These are phyloP conservation scores for Opisthocomus hoazin DNA, from an alignment of 2,113 vertebrate species.

Conservation along the genomic window DNA sequence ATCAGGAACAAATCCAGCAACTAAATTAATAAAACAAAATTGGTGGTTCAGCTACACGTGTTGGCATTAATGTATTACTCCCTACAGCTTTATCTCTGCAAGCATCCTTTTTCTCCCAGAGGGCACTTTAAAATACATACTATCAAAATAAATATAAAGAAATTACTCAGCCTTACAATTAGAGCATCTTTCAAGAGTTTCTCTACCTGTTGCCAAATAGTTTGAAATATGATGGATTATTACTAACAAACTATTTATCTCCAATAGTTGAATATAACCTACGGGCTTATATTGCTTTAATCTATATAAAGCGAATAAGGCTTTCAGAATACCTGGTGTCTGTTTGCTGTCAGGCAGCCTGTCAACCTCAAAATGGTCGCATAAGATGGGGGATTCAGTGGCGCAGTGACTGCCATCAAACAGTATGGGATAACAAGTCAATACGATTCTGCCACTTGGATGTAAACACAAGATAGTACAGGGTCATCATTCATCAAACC, in stretches of 20 bases:
- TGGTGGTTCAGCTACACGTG: slow-evolving; percentile 20
- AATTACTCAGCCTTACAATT: slow-evolving; percentile 28
- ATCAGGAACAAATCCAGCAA: slow-evolving; percentile 39
- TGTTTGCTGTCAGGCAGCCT: not conserved
- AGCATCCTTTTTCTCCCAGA: slow-evolving; percentile 10
- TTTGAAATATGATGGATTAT: not conserved
- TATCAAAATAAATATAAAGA: slow-evolving; percentile 20
- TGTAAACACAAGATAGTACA: not conserved
- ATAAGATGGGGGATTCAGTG: not conserved
- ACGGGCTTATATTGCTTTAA: not conserved
- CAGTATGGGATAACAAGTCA: not conserved
- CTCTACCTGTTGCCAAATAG: not conserved
- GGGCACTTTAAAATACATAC: not conserved
- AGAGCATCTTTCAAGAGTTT: not conserved
- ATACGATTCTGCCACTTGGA: not conserved
- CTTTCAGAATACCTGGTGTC: not conserved
- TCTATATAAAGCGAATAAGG: not conserved
- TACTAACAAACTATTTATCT: not conserved
- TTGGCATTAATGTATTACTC: not conserved
- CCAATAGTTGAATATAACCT: not conserved
- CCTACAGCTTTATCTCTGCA: slow-evolving; percentile 30
- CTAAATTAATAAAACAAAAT: slow-evolving; percentile 57
- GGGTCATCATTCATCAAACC: not conserved
- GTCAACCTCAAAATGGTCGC: not conserved
- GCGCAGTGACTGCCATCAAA: not conserved